Evolutionary conservation across 2,797 vertebrate species (phyloP).

Genomic region (Sardinella longiceps): DNA sequence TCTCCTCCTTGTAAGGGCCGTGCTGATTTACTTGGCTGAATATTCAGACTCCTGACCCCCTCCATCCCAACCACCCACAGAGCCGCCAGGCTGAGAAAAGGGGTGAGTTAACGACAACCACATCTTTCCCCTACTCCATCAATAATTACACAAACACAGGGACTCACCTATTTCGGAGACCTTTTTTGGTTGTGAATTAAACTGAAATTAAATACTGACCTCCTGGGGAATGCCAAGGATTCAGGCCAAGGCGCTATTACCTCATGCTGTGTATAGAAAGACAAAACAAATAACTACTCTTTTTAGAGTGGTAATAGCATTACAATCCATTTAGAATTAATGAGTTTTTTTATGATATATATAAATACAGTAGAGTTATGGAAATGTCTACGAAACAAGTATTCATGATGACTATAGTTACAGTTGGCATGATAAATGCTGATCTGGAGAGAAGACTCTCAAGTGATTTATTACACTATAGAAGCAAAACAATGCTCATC

Average conservation of each 20-base stretch:
- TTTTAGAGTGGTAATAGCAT: not conserved
- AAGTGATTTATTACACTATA: not conserved
- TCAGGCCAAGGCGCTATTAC: not conserved
- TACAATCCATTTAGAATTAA: not conserved
- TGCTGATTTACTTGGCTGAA: not conserved
- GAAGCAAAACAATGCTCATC: not conserved
- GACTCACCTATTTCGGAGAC: not conserved
- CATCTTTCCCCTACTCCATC: conserved; percentile 22
- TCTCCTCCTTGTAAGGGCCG: not conserved
- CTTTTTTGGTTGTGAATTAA: conserved; percentile 22
- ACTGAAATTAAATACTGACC: not conserved
- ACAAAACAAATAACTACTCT: not conserved
- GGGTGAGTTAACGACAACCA: not conserved
- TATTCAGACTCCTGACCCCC: not conserved
- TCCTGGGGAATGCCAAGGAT: no score
- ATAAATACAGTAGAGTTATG: not conserved
- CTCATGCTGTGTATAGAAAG: conserved; percentile 9
- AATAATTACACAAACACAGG: conserved; percentile 49
- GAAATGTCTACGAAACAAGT: not conserved
- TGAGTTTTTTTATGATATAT: conserved; percentile 1
- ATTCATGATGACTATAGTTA: not conserved
- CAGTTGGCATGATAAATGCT: not conserved
- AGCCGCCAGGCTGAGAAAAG: not conserved
- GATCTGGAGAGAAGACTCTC: not conserved
- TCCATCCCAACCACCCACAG: conserved; percentile 12